Percentiles rank a stretch among this genome's conserved stretches.
Conservation (phyloP, 1,140 invertebrate species). For the Condylostylus longicornis region DNA sequence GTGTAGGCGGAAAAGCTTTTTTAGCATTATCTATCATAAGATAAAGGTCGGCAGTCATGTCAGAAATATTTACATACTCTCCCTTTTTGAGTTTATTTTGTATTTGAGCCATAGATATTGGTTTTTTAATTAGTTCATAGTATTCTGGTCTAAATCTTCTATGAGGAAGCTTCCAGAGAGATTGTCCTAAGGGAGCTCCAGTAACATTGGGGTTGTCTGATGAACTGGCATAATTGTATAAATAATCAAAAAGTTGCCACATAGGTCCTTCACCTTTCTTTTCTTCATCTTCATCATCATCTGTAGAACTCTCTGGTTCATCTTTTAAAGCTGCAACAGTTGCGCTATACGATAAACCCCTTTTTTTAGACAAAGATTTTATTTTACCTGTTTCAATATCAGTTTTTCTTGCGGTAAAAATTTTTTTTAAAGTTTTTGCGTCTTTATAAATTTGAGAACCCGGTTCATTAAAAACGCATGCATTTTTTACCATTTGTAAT, state of each 20-base stretch:
- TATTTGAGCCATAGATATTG: constrained; percentile 87
- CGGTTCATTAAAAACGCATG: constrained; percentile 91
- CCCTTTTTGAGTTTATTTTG: constrained; percentile 76
- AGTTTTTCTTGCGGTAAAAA: constrained; percentile 38
- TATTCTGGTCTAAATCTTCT: constrained; percentile 89
- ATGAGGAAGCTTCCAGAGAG: constrained; percentile 85
- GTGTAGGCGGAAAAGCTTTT: constrained; percentile 75
- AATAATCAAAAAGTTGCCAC: constrained; percentile 37
- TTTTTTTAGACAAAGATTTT: constrained; percentile 16
- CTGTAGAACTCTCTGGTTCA: constrained; percentile 22
- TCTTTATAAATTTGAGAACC: constrained; percentile 94
- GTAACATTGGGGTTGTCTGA: constrained; percentile 26
- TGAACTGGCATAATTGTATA: constrained; percentile 31
- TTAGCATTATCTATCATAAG: constrained; percentile 98
- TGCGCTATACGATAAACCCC: constrained; percentile 4
- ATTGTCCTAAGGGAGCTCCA: constrained; percentile 64
- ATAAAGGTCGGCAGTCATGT: constrained; percentile 88
- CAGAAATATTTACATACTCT: constrained; percentile 70
- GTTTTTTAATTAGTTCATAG: constrained; percentile 92
- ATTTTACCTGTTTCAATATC: constrained; percentile 32
- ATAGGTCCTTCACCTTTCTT: constrained; percentile 36
- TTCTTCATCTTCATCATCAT: constrained; percentile 26
- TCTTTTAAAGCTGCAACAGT: constrained; percentile 21
- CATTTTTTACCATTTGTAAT: constrained; percentile 83
- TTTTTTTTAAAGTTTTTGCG: constrained; percentile 76